Conservation (phyloP, 2,888 invertebrate genomes). For the Sarcophaga rosellei region DNA sequence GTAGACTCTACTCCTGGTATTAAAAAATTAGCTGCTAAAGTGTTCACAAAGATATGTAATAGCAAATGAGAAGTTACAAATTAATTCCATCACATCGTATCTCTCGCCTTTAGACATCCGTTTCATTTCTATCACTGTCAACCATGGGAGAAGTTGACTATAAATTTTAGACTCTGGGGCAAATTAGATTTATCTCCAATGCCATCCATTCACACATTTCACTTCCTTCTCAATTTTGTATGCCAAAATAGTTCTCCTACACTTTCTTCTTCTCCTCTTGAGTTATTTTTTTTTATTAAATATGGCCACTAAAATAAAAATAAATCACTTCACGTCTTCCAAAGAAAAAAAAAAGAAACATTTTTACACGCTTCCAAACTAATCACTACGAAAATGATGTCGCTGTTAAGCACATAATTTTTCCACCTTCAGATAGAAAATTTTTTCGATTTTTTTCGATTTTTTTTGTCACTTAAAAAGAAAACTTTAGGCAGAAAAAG, state of each 20-base stretch:
- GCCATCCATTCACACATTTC: background rate
- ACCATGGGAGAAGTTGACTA: background rate
- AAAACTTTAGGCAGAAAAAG: too few species aligned
- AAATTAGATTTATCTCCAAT: background rate
- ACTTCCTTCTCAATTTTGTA: slow-evolving; percentile 6
- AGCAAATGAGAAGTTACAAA: too few species aligned
- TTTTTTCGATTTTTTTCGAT: background rate
- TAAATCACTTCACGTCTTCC: slow-evolving; percentile 37
- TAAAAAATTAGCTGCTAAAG: too few species aligned
- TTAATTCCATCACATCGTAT: too few species aligned
- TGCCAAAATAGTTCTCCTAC: background rate
- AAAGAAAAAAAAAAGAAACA: background rate
- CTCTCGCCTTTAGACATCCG: too few species aligned
- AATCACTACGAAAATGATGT: slow-evolving; percentile 35
- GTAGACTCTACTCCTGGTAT: too few species aligned
- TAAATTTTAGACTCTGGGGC: background rate
- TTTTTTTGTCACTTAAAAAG: too few species aligned
- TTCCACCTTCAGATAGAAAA: background rate
- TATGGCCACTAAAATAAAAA: slow-evolving; percentile 38
- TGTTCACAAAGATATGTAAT: too few species aligned
- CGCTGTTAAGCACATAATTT: background rate
- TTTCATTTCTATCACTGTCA: too few species aligned
- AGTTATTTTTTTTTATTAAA: slow-evolving; percentile 7
- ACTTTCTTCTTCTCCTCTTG: too few species aligned
- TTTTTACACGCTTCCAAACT: slow-evolving; percentile 8